Evolutionary conservation across 2,113 vertebrate genomes (phyloP), one percentile per base, ranked within the genome.

Genomic region (Crypturellus undulatus): DNA sequence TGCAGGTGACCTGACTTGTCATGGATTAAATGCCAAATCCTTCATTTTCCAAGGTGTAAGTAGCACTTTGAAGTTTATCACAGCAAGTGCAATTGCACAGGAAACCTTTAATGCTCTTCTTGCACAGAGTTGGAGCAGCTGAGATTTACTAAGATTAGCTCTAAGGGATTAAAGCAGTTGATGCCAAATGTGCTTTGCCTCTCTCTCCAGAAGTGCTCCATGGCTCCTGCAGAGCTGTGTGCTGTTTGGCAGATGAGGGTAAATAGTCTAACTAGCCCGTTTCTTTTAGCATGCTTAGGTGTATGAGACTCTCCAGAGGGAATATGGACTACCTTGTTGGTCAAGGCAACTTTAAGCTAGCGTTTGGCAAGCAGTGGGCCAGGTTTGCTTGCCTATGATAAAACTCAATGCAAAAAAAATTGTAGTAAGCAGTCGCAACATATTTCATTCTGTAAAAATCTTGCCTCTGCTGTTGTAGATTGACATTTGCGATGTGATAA

Each of bases 401-500:
- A 64, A 83, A 69, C 24, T 32, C 58, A 43, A 80, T 45, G 30
- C 58, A 78, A 40, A 89, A 68, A 47, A 49, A 49, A 2, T 42
- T 28, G 19, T n/a, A 1, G 1, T 32, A 26, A 59, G 21, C 13
- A 11, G 36, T n/a, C 71, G 51, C 36, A 84, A 83, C 58, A 7
- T 34, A n/a, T 79, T 85, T 30, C 5, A 8, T n/a, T 73, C 18
- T 77, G 12, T 84, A 45, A 51, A 91, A 85, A 51, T 68, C 21
- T 63, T 79, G 15, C n/a, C 67, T 82, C 89, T 93, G 54, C 36
- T 68, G n/a, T 97, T 97, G 40, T 77, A 98, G 98, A 83, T 98
- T 95, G 97, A 97, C 16, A 90, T 98, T 89, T 82, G 90, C 40
- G 98, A 98, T 82, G 92, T 98, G 68, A 54, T 97, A 52, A 56